Base-by-base conservation (phyloP, 2,888 invertebrate species). In the Callimorpha dominula region DNA sequence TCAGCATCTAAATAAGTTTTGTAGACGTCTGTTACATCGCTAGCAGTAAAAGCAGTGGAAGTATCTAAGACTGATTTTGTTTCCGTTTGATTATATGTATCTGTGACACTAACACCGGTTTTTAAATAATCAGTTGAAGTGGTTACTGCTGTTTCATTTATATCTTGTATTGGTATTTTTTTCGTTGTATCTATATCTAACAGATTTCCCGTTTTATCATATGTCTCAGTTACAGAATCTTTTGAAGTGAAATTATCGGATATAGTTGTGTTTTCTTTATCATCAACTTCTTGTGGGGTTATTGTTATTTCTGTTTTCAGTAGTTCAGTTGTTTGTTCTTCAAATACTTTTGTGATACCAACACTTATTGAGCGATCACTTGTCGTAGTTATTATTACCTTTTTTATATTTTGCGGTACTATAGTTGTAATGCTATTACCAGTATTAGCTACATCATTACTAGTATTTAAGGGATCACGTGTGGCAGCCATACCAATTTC, bases 391-490 rank as follows among this genome's bases (percentile, higher is more conserved):
- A 14, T 31, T 17, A 17, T 15, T 65, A 40, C 9, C 11, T 65
- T 31, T 9, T 65, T 65, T n/a, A n/a, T 11, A 67, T 57, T 42
- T 71, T 68, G 64, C 72, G 65, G 73, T 49, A 49, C 49, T 46
- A 57, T 50, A 50, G 15, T 49, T 40, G 73, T 62, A 1, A 65
- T 68, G 15, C 42, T 7, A 42, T 64, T 40, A 60, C 14, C 12
- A 31, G 14, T 31, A 14, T 31, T 5, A 31, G 20, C 12, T 14
- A 14, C 31, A 31, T 60, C 14, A n/a, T 11, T 64, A 31, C n/a
- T 52, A 40, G 12, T 42, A 43, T 66, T 42, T 50, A 52, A 12
- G 12, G n/a, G 7, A 1, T 50, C 50, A 67, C 42, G 0, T 62
- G 60, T 43, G 1, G 20, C 40, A 71, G 2, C 15, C 0, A 54